Percentiles rank a stretch among this genome's conserved stretches.
phyloP scores from a whole-genome alignment of 1,140 invertebrate species.

The Pachyrhynchus sulphureomaculatus region DNA sequence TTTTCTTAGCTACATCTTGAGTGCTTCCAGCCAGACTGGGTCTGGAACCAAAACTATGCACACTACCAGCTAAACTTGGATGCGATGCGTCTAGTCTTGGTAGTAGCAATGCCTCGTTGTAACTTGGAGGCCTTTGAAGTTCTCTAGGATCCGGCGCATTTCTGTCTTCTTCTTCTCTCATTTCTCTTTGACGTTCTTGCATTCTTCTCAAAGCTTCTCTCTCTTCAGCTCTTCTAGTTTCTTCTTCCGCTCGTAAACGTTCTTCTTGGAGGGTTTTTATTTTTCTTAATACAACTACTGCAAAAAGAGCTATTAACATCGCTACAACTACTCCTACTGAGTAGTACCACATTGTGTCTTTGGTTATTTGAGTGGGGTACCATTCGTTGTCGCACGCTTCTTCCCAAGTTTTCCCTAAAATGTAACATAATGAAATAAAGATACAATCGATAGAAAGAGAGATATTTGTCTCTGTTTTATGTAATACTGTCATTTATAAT shows the following conservation, averaged over 20 bases:
- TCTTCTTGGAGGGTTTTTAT: constrained; percentile 55
- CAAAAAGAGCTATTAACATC: constrained; percentile 53
- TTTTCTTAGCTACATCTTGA: constrained; percentile 50
- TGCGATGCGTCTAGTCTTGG: constrained; percentile 61
- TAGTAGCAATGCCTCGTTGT: constrained; percentile 71
- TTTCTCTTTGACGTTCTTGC: constrained; percentile 61
- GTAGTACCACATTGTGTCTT: constrained; percentile 62
- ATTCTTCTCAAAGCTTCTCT: constrained; percentile 60
- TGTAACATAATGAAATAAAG: neutral
- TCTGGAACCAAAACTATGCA: constrained; percentile 51
- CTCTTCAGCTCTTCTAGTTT: constrained; percentile 40
- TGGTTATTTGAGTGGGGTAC: constrained; percentile 51
- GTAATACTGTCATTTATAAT: no score
- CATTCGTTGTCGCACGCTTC: constrained; percentile 63
- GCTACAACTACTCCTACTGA: constrained; percentile 58
- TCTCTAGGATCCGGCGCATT: constrained; percentile 64
- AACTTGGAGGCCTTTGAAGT: constrained; percentile 66
- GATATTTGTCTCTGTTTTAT: no score
- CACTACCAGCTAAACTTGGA: constrained; percentile 58
- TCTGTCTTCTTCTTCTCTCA: constrained; percentile 49
- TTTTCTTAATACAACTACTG: constrained; percentile 56
- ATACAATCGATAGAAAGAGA: no score
- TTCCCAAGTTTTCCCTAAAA: constrained; percentile 62
- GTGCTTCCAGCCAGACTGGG: constrained; percentile 43
- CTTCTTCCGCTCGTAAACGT: constrained; percentile 50